Base-by-base conservation (phyloP, 2,888 invertebrate genomes). In the Rhaphigaster nebulosa region DNA sequence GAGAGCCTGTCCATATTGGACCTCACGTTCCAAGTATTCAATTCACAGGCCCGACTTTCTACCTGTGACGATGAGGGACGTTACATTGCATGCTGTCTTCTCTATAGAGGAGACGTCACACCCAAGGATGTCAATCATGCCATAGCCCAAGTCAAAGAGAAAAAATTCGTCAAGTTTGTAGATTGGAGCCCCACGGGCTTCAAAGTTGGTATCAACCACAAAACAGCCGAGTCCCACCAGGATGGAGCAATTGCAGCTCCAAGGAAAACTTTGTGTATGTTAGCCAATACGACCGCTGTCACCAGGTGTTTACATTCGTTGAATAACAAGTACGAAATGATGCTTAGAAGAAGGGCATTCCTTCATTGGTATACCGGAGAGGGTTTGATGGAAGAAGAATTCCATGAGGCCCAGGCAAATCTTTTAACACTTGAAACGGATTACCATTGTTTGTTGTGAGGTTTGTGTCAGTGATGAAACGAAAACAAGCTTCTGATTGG, bases 91-190 rank as follows among this genome's bases (percentile, higher is more conserved):
- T 97, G 97, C 93, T 97, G 97, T 93, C 95, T 97, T 93, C 94
- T 97, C 91, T 98, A 97, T 93, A 95, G 97, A 18, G 98, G 98
- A 0, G 98, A 99, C 93, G 98, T 99, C 26, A 98, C 97, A 45
- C 97, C 97, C 0, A 97, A 97, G 93, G 98, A 98, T 93, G 97
- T 98, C 18, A 98, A 98, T 93, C 96, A 96, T 0, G 96, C 97
- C 23, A 97, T 97, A 90, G 96, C 96, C 0, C 95, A 95, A 90
- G 96, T 97, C 95, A 97, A 97, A 93, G 95, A 96, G 0, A 96
- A 96, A 92, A 96, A 96, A 92, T 95, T 95, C 89, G 97, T 98
- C 90, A 96, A 97, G 92, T 99, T 99, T 93, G 98, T 98, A n/a
- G 98, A 98, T 93, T 98, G 98, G 98, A 98, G 98, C 93, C 98